These are phyloP conservation scores for Bombus impatiens DNA, from an alignment of 1,140 invertebrate species.

Conservation along the genomic window DNA sequence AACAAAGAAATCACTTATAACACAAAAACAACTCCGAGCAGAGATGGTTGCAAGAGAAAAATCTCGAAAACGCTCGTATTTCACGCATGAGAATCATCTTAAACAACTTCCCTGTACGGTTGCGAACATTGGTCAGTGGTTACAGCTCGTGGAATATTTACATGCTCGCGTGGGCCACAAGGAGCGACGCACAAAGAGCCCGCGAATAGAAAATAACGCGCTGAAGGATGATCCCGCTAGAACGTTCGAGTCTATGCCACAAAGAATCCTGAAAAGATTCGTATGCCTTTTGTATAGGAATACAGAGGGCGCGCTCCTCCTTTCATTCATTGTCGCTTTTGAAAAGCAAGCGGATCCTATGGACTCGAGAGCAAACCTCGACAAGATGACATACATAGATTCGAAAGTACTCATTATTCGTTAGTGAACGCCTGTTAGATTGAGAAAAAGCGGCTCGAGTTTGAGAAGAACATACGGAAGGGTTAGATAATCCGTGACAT, in stretches of 20 bases:
- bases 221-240: constrained; percentile 30
- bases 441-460: not conserved
- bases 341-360: constrained; percentile 27
- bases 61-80: not conserved
- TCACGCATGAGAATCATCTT: constrained; percentile 5
- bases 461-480: not conserved
- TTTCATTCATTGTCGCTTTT: constrained; percentile 26
- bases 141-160: not conserved
- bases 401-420: constrained; percentile 37
- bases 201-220: constrained; percentile 23
- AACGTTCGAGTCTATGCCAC: not conserved
- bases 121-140: not conserved
- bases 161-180: not conserved
- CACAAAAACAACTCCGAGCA: not conserved
- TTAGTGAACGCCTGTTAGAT: not conserved
- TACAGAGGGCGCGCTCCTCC: constrained; percentile 27
- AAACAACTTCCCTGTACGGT: not conserved
- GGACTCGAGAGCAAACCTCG: not conserved
- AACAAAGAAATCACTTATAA: too few relatives aligned
- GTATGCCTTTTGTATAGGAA: constrained; percentile 10
- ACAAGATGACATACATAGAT: constrained; percentile 34
- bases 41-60: not conserved
- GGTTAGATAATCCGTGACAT: not conserved
- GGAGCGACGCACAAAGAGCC: not conserved
- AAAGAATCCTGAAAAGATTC: constrained; percentile 38